Evolutionary conservation across 2,113 vertebrate species (phyloP), one percentile per base, ranked within the genome.

Genomic region (Hystrix brachyura): DNA sequence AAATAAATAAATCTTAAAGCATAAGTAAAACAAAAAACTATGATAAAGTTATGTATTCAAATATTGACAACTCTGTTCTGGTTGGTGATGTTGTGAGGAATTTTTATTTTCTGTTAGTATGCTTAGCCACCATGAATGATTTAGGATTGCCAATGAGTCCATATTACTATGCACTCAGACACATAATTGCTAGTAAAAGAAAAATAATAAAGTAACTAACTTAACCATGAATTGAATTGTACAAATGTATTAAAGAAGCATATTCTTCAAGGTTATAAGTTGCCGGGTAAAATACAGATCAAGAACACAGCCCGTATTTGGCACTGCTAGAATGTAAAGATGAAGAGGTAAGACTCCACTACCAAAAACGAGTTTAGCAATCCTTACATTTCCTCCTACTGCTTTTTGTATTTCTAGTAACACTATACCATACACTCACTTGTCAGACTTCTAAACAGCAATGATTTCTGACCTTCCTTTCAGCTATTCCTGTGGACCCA

Each of bases 321-420:
- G 21, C 2, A 29, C 25, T 17, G 29, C 7, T 32, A 34, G 23
- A 10, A 34, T 29, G 32, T 64, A 88, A 88, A 78, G 29, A 64
- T 64, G 5, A 81, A 93, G 53, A 62, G 11, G n/a, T 12, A 25
- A 25, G 46, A 62, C 53, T 69, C 5, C 34, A 80, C 9, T 71
- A 18, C 29, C 48, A 79, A 80, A 69, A 38, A 12, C 14, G 62
- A 80, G 14, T 32, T 65, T 92, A 67, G 15, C 14, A 38, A 78
- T 57, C 11, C 12, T 82, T 7, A 53, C n/a, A 11, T 65, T 88
- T 69, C 13, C 38, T 64, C 57, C 64, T 65, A 60, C 43, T 32
- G 11, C 85, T 94, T 88, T 18, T 76, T 87, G 55, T 60, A 51
- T 67, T 74, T 62, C 43, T 80, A 53, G 84, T 79, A 92, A 88